These are phyloP conservation scores for Porites evermanni DNA, from an alignment of 92 coral and sea anemone genomes.

Conservation along the genomic window DNA sequence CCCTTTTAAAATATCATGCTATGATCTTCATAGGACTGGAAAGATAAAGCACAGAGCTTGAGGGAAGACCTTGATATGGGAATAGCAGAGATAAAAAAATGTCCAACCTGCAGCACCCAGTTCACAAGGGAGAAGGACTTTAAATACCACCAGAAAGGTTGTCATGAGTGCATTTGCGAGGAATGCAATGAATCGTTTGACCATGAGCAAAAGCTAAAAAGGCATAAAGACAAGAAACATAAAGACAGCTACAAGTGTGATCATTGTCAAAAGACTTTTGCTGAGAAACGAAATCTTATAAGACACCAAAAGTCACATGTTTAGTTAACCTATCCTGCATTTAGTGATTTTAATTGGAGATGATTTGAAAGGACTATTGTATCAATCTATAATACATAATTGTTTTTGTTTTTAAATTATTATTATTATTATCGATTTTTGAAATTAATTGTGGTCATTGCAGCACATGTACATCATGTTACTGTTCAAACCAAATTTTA, in stretches of 20 bases:
- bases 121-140: constrained; percentile 53
- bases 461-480: neutral
- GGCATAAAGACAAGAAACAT: constrained; percentile 59
- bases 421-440: constrained; percentile 6
- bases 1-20: constrained; percentile 15
- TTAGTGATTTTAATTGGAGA: constrained; percentile 14
- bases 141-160: constrained; percentile 60
- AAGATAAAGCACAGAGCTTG: constrained; percentile 58
- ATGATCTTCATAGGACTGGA: constrained; percentile 54
- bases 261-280: constrained; percentile 53
- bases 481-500: too few species aligned
- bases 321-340: constrained; percentile 26
- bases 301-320: constrained; percentile 58
- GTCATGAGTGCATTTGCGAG: constrained; percentile 48
- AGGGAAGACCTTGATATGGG: constrained; percentile 64
- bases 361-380: constrained; percentile 22
- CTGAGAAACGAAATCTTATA: constrained; percentile 62
- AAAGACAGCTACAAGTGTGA: constrained; percentile 50
- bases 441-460: constrained; percentile 28
- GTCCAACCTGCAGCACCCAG: constrained; percentile 52
- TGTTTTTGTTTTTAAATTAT: constrained; percentile 25
- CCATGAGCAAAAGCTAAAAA: constrained; percentile 54
- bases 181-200: constrained; percentile 57
- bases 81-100: constrained; percentile 43
- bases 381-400: constrained; percentile 21